Evolutionary conservation across 2,888 invertebrate genomes (phyloP).

Genomic region (Podotricha telesiphe): DNA sequence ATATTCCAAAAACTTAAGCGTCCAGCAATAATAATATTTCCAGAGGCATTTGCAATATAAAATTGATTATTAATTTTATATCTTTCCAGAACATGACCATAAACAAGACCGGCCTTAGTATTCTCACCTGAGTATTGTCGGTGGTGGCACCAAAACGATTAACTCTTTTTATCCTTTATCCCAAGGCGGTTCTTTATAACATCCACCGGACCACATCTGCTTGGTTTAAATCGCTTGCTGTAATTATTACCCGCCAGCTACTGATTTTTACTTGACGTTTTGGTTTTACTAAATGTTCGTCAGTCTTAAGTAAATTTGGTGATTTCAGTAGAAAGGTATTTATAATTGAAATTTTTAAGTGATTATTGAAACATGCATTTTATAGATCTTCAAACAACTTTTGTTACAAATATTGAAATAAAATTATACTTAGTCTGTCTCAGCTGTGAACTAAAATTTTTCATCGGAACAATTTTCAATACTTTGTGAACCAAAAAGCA

Average conservation of each 20-base stretch:
- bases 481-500: conserved; percentile 11
- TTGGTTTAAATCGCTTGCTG: conserved; percentile 18
- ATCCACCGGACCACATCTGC: conserved; percentile 26
- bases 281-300: background rate
- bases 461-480: conserved; percentile 21
- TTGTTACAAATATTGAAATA: no score
- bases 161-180: conserved; percentile 47
- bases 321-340: background rate
- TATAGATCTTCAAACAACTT: no score
- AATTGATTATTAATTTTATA: conserved; percentile 31
- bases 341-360: no score
- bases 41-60: conserved; percentile 17
- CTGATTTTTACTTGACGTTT: conserved; percentile 22
- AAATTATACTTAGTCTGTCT: no score
- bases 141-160: conserved; percentile 53
- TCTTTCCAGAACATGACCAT: conserved; percentile 24
- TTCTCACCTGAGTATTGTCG: conserved; percentile 45
- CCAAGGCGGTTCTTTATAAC: conserved; percentile 31
- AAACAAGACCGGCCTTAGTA: conserved; percentile 27
- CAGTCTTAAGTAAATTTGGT: background rate
- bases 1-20: background rate
- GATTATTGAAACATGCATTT: no score
- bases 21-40: background rate
- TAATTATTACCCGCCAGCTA: conserved; percentile 26
- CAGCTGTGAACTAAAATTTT: no score